Evolutionary conservation across 2,888 invertebrate genomes (phyloP).

Genomic region (Panopea generosa): DNA sequence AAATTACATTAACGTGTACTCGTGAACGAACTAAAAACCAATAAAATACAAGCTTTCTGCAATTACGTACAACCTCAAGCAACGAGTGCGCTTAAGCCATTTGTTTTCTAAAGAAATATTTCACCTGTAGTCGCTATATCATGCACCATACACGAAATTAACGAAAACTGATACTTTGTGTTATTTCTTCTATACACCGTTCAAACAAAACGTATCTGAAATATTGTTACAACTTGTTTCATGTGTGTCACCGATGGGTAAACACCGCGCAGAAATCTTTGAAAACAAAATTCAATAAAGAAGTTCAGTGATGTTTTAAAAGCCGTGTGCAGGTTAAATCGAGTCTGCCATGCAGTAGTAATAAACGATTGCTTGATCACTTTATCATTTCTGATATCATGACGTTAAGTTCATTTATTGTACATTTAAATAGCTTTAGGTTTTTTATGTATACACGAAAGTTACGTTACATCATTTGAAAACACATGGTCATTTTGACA

Average conservation of each 20-base stretch:
- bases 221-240: no score
- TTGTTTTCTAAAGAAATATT: constrained; percentile 18
- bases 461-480: no score
- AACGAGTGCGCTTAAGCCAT: constrained; percentile 7
- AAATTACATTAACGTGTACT: no score
- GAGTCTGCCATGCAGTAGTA: not conserved
- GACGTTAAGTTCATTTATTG: no score
- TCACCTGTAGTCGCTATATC: constrained; percentile 13
- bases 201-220: constrained; percentile 9
- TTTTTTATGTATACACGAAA: no score
- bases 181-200: not conserved
- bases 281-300: constrained; percentile 23
- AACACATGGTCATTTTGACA: no score
- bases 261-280: constrained; percentile 12
- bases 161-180: no score
- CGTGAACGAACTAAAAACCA: not conserved
- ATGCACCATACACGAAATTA: constrained; percentile 12
- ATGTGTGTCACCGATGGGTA: no score
- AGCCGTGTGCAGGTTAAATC: constrained; percentile 2
- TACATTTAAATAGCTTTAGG: no score
- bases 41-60: constrained; percentile 12
- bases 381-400: not conserved
- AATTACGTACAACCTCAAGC: constrained; percentile 24
- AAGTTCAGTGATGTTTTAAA: constrained; percentile 20
- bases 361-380: not conserved